These are phyloP conservation scores for Ryuthela nishihirai DNA, from an alignment of 2,888 invertebrate genomes.

Conservation along the genomic window DNA sequence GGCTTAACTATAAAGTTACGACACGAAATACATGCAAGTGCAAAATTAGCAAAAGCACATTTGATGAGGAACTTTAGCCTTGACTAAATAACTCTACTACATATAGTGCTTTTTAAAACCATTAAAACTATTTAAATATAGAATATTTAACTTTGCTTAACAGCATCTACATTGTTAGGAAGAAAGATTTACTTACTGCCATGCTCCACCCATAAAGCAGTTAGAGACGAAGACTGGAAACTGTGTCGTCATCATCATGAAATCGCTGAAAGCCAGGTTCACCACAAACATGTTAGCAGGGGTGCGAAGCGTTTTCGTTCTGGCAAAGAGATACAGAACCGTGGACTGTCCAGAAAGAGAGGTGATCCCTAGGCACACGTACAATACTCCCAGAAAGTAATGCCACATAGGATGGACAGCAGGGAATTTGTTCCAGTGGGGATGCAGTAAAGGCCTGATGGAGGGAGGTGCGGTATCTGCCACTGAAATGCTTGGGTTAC, in stretches of 20 bases:
- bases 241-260: slow-evolving; percentile 47
- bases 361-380: neutral
- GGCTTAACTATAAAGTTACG: too few relatives aligned
- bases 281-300: slow-evolving; percentile 50
- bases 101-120: too few relatives aligned
- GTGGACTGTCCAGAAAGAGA: neutral
- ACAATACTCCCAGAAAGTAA: neutral
- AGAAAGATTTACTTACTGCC: slow-evolving; percentile 42
- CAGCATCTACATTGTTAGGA: too few relatives aligned
- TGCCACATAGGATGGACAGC: neutral
- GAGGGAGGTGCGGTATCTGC: neutral
- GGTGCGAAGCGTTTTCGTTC: slow-evolving; percentile 42
- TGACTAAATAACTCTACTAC: too few relatives aligned
- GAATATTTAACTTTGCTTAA: too few relatives aligned
- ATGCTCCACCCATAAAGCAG: slow-evolving; percentile 41
- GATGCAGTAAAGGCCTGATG: neutral
- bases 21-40: too few relatives aligned
- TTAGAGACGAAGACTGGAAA: slow-evolving; percentile 25
- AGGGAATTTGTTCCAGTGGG: neutral
- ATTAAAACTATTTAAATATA: too few relatives aligned
- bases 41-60: too few relatives aligned
- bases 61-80: too few relatives aligned
- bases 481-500: neutral
- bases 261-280: slow-evolving; percentile 48
- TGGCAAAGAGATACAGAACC: neutral